Base-by-base conservation (phyloP, 2,888 invertebrate species). In the Thalpophila matura region DNA sequence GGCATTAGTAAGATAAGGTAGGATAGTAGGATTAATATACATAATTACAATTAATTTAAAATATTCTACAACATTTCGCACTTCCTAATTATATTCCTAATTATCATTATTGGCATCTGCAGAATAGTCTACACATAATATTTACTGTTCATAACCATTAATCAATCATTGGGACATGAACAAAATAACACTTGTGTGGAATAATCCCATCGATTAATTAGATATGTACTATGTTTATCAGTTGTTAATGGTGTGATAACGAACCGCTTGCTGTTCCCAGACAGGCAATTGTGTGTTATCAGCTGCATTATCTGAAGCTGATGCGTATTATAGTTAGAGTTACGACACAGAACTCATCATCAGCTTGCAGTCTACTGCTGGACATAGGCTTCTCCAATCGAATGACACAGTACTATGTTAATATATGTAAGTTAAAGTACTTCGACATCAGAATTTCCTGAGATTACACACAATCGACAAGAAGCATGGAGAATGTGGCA, bases 191-290 rank as follows among this genome's bases (percentile, higher is more conserved):
- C 77, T 82, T 60, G 70, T 63, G 57, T 53, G 37, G 66, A 69
- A 76, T 76, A 58, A 60, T 70, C 65, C 75, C 69, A 78, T 80
- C 77, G 81, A 77, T 77, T 81, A 80, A 82, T 84, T 79, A 80
- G 72, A 70, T 66, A 69, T 71, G 60, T 69, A 70, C 60, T 51
- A 59, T 61, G 56, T 74, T 79, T 79, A 79, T 79, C 80, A 61
- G 43, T 65, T 53, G 69, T 80, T 83, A 84, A 85, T 79, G 69
- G 69, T 55, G 56, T 65, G 85, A 85, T 85, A 85, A 69, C 71
- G 47, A 38, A 68, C 68, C 60, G 75, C 63, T 73, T 62, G 74
- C 56, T 70, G 55, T 73, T 74, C 59, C 70, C 49, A 56, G 57
- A 74, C 74, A 62, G 47, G 26, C 43, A 59, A 57, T 59, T 40